Conservation (phyloP, 2,113 vertebrate genomes). For the Aptenodytes patagonicus region DNA sequence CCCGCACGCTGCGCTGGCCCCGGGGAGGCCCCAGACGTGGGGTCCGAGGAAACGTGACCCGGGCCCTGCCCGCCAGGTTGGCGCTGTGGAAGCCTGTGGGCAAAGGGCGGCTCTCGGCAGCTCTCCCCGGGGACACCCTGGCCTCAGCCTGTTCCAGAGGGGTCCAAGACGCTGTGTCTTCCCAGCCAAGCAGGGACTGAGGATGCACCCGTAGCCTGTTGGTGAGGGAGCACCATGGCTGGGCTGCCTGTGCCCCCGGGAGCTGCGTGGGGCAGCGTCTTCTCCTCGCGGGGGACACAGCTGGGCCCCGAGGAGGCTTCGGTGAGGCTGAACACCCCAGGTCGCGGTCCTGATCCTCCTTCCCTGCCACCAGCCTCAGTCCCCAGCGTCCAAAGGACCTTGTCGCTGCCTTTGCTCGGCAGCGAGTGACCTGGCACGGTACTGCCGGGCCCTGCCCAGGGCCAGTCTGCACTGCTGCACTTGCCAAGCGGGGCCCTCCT, state of each 20-base stretch:
- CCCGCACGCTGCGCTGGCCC: fast-evolving
- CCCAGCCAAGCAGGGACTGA: fast-evolving
- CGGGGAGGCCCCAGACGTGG: fast-evolving
- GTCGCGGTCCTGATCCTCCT: fast-evolving
- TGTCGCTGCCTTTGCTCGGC: fast-evolving
- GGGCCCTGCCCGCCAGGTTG: not conserved
- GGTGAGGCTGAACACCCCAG: not conserved
- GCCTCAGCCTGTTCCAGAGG: not conserved
- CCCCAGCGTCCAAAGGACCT: fast-evolving
- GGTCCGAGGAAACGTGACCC: fast-evolving
- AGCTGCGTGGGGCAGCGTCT: not conserved
- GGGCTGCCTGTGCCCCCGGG: fast-evolving
- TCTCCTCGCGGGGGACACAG: fast-evolving
- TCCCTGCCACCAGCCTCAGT: fast-evolving
- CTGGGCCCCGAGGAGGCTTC: fast-evolving
- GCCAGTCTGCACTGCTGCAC: fast-evolving
- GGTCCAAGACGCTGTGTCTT: not conserved
- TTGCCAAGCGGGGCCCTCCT: not conserved
- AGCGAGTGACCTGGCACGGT: fast-evolving
- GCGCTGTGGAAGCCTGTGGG: fast-evolving
- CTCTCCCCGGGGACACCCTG: not conserved
- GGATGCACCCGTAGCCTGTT: not conserved
- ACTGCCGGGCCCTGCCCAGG: not conserved
- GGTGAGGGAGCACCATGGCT: not conserved
- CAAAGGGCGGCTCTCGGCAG: not conserved